Percentiles rank a stretch among this genome's conserved stretches.
These are phyloP conservation scores for Sphyrna mokarran DNA, from an alignment of 2,113 vertebrate species.

Conservation along the genomic window DNA sequence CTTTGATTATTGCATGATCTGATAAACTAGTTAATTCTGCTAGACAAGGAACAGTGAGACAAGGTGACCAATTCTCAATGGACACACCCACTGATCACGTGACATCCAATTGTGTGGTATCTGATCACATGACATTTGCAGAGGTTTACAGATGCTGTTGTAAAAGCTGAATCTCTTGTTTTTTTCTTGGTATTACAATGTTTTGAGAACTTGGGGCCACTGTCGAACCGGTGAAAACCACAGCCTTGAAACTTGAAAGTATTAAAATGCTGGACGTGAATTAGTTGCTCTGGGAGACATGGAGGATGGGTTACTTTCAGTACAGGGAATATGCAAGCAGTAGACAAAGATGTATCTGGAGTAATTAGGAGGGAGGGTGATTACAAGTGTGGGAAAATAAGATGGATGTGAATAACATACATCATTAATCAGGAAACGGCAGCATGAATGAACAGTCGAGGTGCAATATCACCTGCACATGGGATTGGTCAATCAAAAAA, in stretches of 20 bases:
- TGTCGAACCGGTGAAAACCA: neutral
- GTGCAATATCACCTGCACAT: neutral
- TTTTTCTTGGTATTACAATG: too few relatives aligned
- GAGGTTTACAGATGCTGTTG: neutral
- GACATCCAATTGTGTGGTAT: neutral
- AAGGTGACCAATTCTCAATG: neutral
- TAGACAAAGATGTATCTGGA: neutral
- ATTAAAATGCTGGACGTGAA: neutral
- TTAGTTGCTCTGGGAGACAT: neutral
- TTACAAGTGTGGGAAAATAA: neutral
- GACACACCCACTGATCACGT: neutral
- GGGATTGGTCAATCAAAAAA: neutral
- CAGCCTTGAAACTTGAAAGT: neutral
- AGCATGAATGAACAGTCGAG: neutral
- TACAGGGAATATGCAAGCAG: neutral
- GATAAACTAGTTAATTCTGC: neutral
- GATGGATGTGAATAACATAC: neutral
- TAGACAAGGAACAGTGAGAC: neutral
- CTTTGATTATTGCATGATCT: neutral
- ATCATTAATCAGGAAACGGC: neutral
- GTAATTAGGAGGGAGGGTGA: neutral
- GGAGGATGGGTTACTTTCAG: neutral
- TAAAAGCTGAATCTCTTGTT: neutral
- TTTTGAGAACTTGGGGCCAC: neutral
- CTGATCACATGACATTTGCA: neutral